phyloP scores from a whole-genome alignment of 2,113 vertebrate species.

The Pyxicephalus adspersus region DNA sequence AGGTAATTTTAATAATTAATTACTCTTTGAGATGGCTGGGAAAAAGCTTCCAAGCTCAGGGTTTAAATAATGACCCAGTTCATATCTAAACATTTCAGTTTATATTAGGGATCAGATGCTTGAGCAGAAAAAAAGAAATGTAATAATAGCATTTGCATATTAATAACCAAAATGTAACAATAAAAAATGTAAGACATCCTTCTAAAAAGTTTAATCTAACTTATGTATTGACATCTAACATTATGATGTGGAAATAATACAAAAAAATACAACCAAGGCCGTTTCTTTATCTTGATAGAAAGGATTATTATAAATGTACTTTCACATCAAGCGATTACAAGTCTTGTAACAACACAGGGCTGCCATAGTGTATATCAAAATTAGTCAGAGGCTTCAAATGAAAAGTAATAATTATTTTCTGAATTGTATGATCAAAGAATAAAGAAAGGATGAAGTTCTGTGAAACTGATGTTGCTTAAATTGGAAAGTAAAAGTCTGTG shows the following conservation, averaged over 20 bases:
- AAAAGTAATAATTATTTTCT: conserved; percentile 28
- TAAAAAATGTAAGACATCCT: too few relatives aligned
- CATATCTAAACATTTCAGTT: too few relatives aligned
- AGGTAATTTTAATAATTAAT: too few relatives aligned
- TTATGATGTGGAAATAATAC: not conserved
- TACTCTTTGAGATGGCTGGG: too few relatives aligned
- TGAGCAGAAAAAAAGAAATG: too few relatives aligned
- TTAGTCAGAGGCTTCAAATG: conserved; percentile 10
- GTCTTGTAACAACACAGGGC: conserved; percentile 7
- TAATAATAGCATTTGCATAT: too few relatives aligned
- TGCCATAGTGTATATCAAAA: conserved; percentile 6
- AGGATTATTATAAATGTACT: conserved; percentile 39
- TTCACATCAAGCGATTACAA: conserved; percentile 22
- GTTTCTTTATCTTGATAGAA: conserved; percentile 17
- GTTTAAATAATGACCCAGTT: too few relatives aligned
- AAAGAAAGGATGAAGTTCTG: not conserved
- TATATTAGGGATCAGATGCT: too few relatives aligned
- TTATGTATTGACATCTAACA: not conserved
- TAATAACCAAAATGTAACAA: too few relatives aligned
- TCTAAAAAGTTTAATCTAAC: not conserved
- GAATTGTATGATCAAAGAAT: conserved; percentile 10
- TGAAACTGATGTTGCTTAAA: not conserved
- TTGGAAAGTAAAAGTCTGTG: not conserved
- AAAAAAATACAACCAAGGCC: conserved; percentile 18
- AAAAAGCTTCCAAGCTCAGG: too few relatives aligned